Evolutionary conservation across 37 sponge, comb jelly and placozoan genomes (phyloP).

Genomic region (Beroe ovata): DNA sequence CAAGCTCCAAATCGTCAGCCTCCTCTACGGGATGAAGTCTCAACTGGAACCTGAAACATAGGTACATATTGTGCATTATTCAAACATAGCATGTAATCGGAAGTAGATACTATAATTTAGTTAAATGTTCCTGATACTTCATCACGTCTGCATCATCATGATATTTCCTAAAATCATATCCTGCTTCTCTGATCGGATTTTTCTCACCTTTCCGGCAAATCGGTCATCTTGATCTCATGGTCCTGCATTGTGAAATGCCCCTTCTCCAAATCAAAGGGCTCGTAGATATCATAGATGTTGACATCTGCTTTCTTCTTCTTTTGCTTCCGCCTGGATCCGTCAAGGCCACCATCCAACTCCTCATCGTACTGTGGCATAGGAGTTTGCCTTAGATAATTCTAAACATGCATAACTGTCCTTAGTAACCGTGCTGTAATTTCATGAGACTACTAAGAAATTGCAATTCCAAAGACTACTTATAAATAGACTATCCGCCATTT

Average conservation of each 20-base stretch:
- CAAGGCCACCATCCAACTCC: slow-evolving; percentile 10
- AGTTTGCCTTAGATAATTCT: too few species aligned
- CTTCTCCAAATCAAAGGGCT: slow-evolving; percentile 90
- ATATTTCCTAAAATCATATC: neutral
- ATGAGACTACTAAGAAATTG: too few species aligned
- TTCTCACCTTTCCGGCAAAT: slow-evolving; percentile 80
- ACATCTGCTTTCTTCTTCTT: slow-evolving; percentile 70
- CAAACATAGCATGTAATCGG: too few species aligned
- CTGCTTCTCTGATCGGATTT: too few species aligned
- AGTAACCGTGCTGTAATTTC: too few species aligned
- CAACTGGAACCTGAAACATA: slow-evolving; percentile 69
- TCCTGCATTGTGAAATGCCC: slow-evolving; percentile 85
- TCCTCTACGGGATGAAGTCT: slow-evolving; percentile 73
- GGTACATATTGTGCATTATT: too few species aligned
- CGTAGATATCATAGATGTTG: slow-evolving; percentile 72
- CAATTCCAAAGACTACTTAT: too few species aligned
- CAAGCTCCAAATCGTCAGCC: slow-evolving; percentile 77
- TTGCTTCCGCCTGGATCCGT: slow-evolving; percentile 26
- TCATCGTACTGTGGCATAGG: slow-evolving; percentile 10
- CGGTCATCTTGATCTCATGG: slow-evolving; percentile 81
- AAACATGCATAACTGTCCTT: too few species aligned
- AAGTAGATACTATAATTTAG: too few species aligned
- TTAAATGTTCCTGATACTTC: too few species aligned
- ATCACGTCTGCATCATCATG: neutral
- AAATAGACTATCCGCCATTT: too few species aligned